Evolutionary conservation across 2,888 invertebrate species (phyloP), one percentile per base, ranked within the genome.

Genomic region (Sminthurides aquaticus): DNA sequence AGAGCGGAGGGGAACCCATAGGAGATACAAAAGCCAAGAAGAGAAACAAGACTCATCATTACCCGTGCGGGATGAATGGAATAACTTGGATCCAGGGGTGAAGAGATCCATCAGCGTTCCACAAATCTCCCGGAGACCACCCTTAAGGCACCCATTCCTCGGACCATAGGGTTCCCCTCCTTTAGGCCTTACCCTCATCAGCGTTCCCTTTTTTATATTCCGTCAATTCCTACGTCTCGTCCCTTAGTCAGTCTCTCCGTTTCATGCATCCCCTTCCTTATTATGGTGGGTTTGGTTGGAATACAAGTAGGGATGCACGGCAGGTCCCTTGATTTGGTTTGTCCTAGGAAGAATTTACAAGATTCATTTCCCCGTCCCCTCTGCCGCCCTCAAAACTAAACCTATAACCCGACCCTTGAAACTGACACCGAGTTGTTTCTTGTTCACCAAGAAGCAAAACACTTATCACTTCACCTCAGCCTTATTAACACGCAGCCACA

Each of bases 81-180:
- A 34, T 34, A 34, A 11, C 15, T 34, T 34, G 43, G 8, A 34
- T 34, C 43, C 43, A 34, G 43, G 43, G 43, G 43, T 34, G 43
- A 34, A 34, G 15, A 34, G 43, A 34, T 34, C 43, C 43, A 34
- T 34, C 43, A 34, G 43, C 15, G 8, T 15, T 34, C 15, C 43
- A 5, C 5, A 34, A 11, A 11, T 34, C 15, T 34, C 43, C 15
- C 43, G 5, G 15, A 34, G 62, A 62, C 62, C 62, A 62, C 62
- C 62, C 62, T 62, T 62, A 62, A 62, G 62, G 62, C 62, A 62
- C 62, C 62, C 62, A 61, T 61, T 61, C 43, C 61, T 34, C 2
- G 27, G 54, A 49, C 61, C 2, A 25, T 54, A 49, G 60, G 60
- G 60, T 49, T 49, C 60, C 55, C 18, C 27, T 26, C 20, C 20